Base-by-base conservation (phyloP, 2,113 vertebrate genomes). In the Hypocryptadius cinnamomeus region DNA sequence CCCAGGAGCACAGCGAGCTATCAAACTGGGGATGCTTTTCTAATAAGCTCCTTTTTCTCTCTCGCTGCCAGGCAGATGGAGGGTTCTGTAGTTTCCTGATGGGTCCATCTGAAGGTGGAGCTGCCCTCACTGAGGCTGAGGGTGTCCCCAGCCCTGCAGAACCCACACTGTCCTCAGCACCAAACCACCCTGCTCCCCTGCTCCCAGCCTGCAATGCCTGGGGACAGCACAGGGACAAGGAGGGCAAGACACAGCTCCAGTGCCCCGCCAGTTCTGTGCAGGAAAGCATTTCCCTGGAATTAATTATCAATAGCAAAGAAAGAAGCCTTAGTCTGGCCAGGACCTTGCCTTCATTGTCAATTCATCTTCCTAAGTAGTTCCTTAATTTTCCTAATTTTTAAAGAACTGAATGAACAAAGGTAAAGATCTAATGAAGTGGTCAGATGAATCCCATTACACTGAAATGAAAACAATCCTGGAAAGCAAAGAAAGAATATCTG, bases 11-110 rank as follows among this genome's bases (percentile, higher is more conserved):
- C 27, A 48, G 27, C 5, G 20, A 65, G 61, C 6, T 20, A 24
- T n/a, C 54, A 64, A 39, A 39, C 16, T 8, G 5, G 8, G 37
- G n/a, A 7, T 50, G 7, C 2, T 3, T 33, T 50, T 37, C 5
- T 2, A 12, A 54, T 8, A 0, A 1, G 1, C 20, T 30, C 8
- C 5, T 18, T 25, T 30, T 42, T 63, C 10, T 15, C 47, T 22
- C 20, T 44, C 9, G 1, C 23, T 71, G 30, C 16, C 47, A 60
- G 71, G 31, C 60, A 77, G 24, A 15, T 5, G 27, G 23, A 65
- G 31, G 8, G 50, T 50, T 63, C 64, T 59, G 28, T 11, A 12
- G 25, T 10, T 73, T 37, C 33, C 30, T 42, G 64, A 35, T 18
- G 37, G 28, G 53, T n/a, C 56, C 30, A 9, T 25, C 27, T 57